phyloP scores from a whole-genome alignment of 2,888 invertebrate species.

The Cephonodes hylas region DNA sequence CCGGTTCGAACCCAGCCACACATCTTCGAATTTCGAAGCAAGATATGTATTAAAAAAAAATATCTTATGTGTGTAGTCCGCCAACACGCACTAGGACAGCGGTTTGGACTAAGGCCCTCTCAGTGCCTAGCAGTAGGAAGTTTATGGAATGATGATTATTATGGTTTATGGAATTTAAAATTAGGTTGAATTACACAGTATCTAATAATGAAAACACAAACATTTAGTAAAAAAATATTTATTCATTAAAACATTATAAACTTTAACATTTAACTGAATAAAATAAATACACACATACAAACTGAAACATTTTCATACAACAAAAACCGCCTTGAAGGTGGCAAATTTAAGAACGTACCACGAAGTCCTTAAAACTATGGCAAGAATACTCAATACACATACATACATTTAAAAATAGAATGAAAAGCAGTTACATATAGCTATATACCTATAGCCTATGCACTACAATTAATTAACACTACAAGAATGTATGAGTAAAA shows the following conservation, averaged over 20 bases:
- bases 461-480: background rate
- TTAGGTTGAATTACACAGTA: background rate
- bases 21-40: too few species aligned
- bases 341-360: background rate
- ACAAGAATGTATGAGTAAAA: background rate
- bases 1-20: too few species aligned
- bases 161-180: too few species aligned
- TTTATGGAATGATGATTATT: too few species aligned
- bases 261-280: background rate
- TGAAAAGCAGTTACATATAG: background rate
- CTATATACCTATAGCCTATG: background rate
- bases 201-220: too few species aligned
- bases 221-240: background rate
- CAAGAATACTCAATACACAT: background rate
- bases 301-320: background rate
- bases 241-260: background rate
- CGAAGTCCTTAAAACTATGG: background rate
- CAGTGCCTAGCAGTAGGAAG: too few species aligned
- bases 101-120: too few species aligned
- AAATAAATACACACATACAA: background rate
- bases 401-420: background rate
- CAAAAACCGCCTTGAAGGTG: background rate
- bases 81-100: too few species aligned
- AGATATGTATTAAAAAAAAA: too few species aligned
- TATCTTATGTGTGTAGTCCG: too few species aligned